Evolutionary conservation across 1,140 invertebrate genomes (phyloP), one percentile per base, ranked within the genome.

Genomic region (Chlorops oryzae): DNA sequence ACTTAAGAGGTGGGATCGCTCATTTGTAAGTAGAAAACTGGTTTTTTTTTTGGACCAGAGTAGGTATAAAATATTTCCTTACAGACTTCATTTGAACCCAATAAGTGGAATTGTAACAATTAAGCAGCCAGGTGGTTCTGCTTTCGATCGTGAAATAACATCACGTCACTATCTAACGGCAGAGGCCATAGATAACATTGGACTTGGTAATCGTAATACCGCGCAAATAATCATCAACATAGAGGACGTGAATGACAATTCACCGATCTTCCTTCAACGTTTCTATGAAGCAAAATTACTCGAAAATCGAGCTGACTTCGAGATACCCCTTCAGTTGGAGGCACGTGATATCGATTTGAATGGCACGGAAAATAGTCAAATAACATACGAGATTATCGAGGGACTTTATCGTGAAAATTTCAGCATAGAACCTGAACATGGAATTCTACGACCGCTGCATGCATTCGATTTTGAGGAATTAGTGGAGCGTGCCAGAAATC

Each of bases 241-340:
- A 35, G 84, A 89, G 62, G 92, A 96, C 72, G 83, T 91, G 0
- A 94, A 94, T 63, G 90, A 93, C 65, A 92, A 93, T 64, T 77
- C 85, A 1, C 90, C 90, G 0, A 77, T 85, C 48, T 94, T 94
- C 62, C 64, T 87, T 0, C 87, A 89, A 54, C 83, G 80, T 32
- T 83, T 84, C 58, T 95, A 94, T 61, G 90, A 94, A 70, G 85
- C 86, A 0, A 80, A 89, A 35, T 61, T 96, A 1, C 62, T 86
- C 44, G 92, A 96, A 70, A 93, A 93, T 63, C 81, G 86, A 61
- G 53, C 72, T 1, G 75, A 86, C 38, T 94, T 95, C 64, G 85
- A 90, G 59, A 81, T 80, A 15, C 82, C 86, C 0, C 62, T 94
- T 0, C 73, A 84, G 21, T 75, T 93, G 28, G 85, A 92, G 75